Conservation (phyloP, 2,797 vertebrate species). For the Lophius americanus region DNA sequence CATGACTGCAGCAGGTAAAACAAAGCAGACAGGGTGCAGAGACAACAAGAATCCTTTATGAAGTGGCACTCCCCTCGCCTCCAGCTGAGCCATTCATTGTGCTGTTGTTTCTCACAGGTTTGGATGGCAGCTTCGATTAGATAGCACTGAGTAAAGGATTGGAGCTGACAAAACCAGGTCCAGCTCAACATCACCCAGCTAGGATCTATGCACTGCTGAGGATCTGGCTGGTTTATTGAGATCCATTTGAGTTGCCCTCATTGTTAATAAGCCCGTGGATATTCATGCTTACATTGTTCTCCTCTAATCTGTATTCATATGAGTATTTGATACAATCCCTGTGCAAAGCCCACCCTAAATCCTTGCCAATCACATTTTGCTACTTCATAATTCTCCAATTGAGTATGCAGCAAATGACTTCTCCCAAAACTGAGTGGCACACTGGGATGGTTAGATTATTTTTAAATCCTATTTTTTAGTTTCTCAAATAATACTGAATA, state of each 20-base stretch:
- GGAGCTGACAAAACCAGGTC: constrained; percentile 70
- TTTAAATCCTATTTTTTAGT: constrained; percentile 21
- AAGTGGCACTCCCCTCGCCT: constrained; percentile 69
- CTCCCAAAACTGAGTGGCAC: constrained; percentile 54
- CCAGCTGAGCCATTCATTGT: constrained; percentile 75
- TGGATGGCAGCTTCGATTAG: constrained; percentile 77
- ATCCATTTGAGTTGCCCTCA: constrained; percentile 77
- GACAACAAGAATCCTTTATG: constrained; percentile 69
- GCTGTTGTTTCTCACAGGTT: constrained; percentile 72
- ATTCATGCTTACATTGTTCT: constrained; percentile 81
- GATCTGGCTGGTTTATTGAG: constrained; percentile 76
- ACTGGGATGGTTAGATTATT: constrained; percentile 28
- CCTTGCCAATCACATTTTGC: constrained; percentile 80
- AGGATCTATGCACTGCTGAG: constrained; percentile 51
- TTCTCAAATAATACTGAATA: constrained; percentile 1
- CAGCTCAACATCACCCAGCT: constrained; percentile 55
- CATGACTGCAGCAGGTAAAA: constrained; percentile 74
- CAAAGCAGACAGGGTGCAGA: constrained; percentile 62
- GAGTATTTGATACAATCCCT: constrained; percentile 78
- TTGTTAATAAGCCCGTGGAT: constrained; percentile 81
- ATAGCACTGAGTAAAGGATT: constrained; percentile 74
- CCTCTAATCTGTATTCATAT: constrained; percentile 81
- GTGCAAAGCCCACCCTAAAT: constrained; percentile 78
- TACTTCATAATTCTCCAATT: constrained; percentile 77
- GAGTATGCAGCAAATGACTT: constrained; percentile 70